Evolutionary conservation across 2,888 invertebrate genomes (phyloP), one percentile per base, ranked within the genome.

Genomic region (Aporophyla lueneburgensis): DNA sequence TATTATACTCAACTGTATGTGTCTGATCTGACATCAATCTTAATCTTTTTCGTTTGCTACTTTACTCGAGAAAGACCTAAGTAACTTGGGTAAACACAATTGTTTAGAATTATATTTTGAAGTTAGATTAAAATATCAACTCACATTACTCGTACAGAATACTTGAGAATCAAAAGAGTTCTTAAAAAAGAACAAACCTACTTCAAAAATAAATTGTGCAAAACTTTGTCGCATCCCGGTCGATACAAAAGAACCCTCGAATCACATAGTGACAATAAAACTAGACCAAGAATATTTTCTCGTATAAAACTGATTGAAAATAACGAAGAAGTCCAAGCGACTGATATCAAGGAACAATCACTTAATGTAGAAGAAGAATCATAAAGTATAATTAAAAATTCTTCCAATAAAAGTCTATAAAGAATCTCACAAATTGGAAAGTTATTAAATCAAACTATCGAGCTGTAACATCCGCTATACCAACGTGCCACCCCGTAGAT

Each of bases 401-500:
- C 82, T 75, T 78, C n/a, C 49, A 56, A 70, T 71, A 74, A 78
- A 84, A 69, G 67, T 88, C 71, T 53, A 51, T 70, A 53, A 86
- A 80, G 84, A 78, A 86, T 88, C 74, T 77, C 76, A 77, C 75
- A 80, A 86, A 88, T 86, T 59, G 76, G 68, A 81, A 82, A 88
- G 86, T 88, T 88, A 88, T 88, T 86, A 84, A 87, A 89, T 89
- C 83, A 81, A 87, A 83, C 84, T 85, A 83, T 85, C 81, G 74
- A 76, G 67, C 85, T 76, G 83, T 89, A 89, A 89, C 86, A 87
- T 88, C 86, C 86, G 76, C 77, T 82, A 80, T 86, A 84, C 85
- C 80, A 80, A 81, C 86, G 81, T 76, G 81, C 83, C 80, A 74
- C 76, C 81, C 87, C 85, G 86, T 92, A 92, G 90, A 92, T 94